These are phyloP conservation scores for Psilopogon haemacephalus DNA, from an alignment of 2,113 vertebrate species.

Conservation along the genomic window DNA sequence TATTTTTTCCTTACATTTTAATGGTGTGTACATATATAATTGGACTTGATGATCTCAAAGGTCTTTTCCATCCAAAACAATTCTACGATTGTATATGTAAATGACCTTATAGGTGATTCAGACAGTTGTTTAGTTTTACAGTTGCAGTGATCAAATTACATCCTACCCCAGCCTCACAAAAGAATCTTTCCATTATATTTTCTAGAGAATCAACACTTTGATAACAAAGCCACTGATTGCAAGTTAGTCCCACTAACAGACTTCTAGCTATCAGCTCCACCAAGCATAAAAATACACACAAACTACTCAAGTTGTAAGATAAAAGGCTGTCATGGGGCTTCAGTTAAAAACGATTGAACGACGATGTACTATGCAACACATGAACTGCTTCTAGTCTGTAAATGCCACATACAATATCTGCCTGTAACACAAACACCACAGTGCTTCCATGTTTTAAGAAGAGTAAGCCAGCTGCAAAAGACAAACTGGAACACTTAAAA, in stretches of 20 bases:
- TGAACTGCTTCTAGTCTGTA: not conserved
- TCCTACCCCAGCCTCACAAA: not conserved
- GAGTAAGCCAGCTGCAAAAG: not conserved
- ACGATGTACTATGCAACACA: not conserved
- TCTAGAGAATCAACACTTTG: not conserved
- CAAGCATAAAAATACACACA: not conserved
- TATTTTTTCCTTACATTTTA: not conserved
- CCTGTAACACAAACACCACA: not conserved
- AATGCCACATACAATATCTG: not conserved
- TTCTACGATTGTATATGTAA: not conserved
- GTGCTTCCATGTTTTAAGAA: not conserved
- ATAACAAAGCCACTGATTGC: not conserved
- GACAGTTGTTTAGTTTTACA: not conserved
- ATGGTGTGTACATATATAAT: not conserved
- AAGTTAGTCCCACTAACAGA: not conserved
- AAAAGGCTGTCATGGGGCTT: not conserved
- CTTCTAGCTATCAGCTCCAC: not conserved
- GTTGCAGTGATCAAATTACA: not conserved
- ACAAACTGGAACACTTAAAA: not conserved
- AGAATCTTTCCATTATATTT: not conserved
- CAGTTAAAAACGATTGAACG: not conserved
- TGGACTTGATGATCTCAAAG: too few species aligned
- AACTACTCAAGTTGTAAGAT: not conserved
- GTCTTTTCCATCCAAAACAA: too few species aligned
- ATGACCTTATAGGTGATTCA: rapidly evolving